A percentile compares a stretch with the other conserved stretches of the same genome.
Evolutionary conservation across 2,797 vertebrate genomes (phyloP).

Genomic region (Brachyrhaphis roseni): DNA sequence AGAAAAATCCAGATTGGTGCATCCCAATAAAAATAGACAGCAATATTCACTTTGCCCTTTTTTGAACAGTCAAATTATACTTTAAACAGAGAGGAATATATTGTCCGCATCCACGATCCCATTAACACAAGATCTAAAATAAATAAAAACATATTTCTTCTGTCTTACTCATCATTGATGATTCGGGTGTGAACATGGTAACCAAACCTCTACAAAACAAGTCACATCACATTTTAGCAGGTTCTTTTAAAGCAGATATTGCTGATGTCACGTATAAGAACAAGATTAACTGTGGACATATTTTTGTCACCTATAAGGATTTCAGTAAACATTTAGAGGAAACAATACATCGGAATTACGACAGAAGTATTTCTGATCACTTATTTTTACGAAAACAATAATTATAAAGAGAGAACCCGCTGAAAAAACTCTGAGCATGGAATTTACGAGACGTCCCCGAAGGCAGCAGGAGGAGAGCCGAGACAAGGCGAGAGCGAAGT

Average conservation of each 20-base stretch:
- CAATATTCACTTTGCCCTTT: not conserved
- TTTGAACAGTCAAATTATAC: not conserved
- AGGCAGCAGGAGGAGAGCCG: conserved; percentile 36
- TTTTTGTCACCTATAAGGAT: not conserved
- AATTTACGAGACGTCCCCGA: conserved; percentile 40
- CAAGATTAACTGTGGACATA: not conserved
- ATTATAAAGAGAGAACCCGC: not conserved
- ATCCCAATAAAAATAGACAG: not conserved
- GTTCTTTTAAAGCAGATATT: not conserved
- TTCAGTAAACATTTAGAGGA: no score
- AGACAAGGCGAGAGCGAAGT: conserved; percentile 13
- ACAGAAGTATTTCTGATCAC: no score
- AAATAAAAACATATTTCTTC: not conserved
- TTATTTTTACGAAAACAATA: not conserved
- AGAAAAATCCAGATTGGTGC: not conserved
- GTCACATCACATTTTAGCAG: not conserved
- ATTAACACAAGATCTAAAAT: not conserved
- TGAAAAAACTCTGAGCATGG: not conserved
- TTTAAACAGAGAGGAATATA: not conserved
- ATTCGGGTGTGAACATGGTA: not conserved
- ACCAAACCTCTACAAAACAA: not conserved
- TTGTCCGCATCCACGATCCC: not conserved
- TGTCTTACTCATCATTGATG: not conserved
- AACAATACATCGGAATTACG: no score
- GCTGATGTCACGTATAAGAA: not conserved